Conservation (phyloP, 2,797 vertebrate genomes). For the Pseudomugil tenellus region DNA sequence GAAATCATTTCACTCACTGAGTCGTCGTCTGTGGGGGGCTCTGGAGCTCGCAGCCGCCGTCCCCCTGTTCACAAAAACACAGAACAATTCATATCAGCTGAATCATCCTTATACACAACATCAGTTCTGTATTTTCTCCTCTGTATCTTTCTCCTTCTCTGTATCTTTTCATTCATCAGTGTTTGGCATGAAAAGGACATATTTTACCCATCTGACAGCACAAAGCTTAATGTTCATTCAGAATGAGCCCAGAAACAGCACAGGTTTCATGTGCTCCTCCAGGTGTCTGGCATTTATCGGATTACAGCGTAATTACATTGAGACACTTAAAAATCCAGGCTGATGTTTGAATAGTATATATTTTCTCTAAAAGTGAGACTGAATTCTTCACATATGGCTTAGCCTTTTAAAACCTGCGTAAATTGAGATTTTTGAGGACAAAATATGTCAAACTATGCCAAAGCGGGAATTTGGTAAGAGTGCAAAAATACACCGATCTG, state of each 20-base stretch:
- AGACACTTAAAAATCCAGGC: neutral
- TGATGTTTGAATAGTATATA: neutral
- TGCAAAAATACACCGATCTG: too few relatives aligned
- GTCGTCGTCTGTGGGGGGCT: conserved; percentile 81
- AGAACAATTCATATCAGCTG: neutral
- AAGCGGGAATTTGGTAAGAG: too few relatives aligned
- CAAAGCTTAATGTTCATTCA: neutral
- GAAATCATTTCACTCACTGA: conserved; percentile 84
- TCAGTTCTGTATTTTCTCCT: neutral
- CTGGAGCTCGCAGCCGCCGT: conserved; percentile 84
- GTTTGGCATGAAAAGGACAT: neutral
- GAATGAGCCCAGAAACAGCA: neutral
- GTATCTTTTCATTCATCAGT: neutral
- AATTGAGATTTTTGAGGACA: too few relatives aligned
- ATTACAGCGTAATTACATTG: neutral
- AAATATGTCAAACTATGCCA: too few relatives aligned
- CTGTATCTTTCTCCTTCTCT: neutral
- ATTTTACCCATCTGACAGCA: neutral
- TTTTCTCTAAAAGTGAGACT: too few relatives aligned
- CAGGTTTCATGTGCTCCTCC: neutral
- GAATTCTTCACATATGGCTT: too few relatives aligned
- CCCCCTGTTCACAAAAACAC: conserved; percentile 77
- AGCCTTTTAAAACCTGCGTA: too few relatives aligned
- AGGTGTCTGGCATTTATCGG: neutral
- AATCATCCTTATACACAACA: neutral